Base-by-base conservation (phyloP, 1,140 invertebrate species). In the Brachionus calyciflorus region DNA sequence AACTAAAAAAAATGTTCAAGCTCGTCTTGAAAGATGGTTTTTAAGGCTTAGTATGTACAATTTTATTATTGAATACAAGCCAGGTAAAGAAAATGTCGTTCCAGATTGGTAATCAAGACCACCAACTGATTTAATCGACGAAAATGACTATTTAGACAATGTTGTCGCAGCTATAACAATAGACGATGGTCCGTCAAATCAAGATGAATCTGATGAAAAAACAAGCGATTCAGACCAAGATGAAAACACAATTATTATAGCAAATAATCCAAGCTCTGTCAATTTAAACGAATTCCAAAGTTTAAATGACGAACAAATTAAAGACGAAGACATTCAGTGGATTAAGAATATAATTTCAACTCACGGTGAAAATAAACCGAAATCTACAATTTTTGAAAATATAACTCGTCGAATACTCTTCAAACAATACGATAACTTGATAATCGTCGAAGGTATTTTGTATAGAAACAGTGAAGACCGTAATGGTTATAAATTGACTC, bases 101-200 rank as follows among this genome's bases (percentile, higher is more conserved):
- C n/a, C 48, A 19, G 48, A 51, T 51, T 19, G 17, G 48, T 51
- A 19, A 17, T 51, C 48, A 14, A 51, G 48, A 51, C 24, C 24
- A 51, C 1, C 48, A 51, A 21, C 17, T 17, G 48, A 51, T n/a
- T 51, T 6, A 51, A 6, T 17, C 48, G n/a, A n/a, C 1, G 1
- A 51, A 80, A 6, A 76, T 81, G 17, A 78, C 81, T 30, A 28
- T 21, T 51, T 51, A 17, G 48, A 51, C 48, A 51, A 51, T 51
- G 17, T 51, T 19, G 48, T 51, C 17, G 48, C 48, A 51, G 17
- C 24, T 7, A 21, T 51, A 14, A 19, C n/a, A n/a, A n/a, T n/a
- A n/a, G n/a, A n/a, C n/a, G n/a, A n/a, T n/a, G n/a, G n/a, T n/a
- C n/a, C n/a, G n/a, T n/a, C n/a, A n/a, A n/a, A n/a, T n/a, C n/a